Conservation (phyloP, 1,140 invertebrate genomes). For the Conopomorpha cramerella region DNA sequence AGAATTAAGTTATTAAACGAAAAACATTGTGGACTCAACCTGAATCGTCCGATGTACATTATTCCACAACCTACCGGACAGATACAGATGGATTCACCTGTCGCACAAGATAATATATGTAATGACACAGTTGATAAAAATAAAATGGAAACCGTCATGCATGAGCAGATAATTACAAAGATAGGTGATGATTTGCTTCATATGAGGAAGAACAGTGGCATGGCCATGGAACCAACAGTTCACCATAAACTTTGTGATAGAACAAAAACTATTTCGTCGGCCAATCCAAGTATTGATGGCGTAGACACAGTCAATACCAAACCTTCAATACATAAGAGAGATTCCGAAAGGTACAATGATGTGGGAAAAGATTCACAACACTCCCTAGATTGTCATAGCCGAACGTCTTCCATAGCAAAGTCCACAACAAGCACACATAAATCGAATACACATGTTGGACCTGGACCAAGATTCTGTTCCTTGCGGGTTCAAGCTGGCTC, state of each 20-base stretch:
- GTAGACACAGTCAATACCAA: conserved; percentile 29
- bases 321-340: conserved; percentile 22
- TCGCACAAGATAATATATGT: conserved; percentile 12
- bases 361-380: conserved; percentile 45
- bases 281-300: conserved; percentile 40
- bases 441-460: conserved; percentile 50
- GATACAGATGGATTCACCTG: conserved; percentile 7
- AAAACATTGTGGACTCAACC: conserved; percentile 20
- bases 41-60: conserved; percentile 27
- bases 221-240: conserved; percentile 58
- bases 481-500: conserved; percentile 73
- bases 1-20: conserved; percentile 32
- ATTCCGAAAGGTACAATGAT: conserved; percentile 20
- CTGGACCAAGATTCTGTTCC: conserved; percentile 72
- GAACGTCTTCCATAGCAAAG: conserved; percentile 50
- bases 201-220: conserved; percentile 26
- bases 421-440: conserved; percentile 50
- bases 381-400: conserved; percentile 48
- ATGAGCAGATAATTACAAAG: conserved; percentile 21
- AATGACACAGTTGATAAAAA: conserved; percentile 12
- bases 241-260: conserved; percentile 66
- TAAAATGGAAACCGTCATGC: conserved; percentile 10
- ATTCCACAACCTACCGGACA: conserved; percentile 18
- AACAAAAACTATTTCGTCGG: conserved; percentile 41
- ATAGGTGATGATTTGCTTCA: conserved; percentile 28